Evolutionary conservation across 1,140 invertebrate genomes (phyloP), one percentile per base, ranked within the genome.

Genomic region (Notospermus geniculatus): DNA sequence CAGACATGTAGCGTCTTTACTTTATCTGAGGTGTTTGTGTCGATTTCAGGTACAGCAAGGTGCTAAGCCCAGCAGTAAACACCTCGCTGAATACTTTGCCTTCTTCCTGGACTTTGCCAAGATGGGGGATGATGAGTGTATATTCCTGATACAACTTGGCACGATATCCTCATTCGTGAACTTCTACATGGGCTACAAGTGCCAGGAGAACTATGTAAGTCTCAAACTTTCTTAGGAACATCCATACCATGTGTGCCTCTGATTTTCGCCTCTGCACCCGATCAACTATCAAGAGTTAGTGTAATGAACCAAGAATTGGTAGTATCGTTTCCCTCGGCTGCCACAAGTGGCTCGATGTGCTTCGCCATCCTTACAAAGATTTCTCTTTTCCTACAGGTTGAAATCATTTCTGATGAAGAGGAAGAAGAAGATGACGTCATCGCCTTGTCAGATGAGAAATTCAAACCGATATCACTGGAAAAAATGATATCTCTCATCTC

Each of bases 401-500:
- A 84, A 64, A 80, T 81, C 29, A 60, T 82, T 32, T 90, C 81
- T 4, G 83, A 84, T 68, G 81, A 90, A 65, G 90, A 91, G 67
- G 92, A 95, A 65, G 91, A 92, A 63, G 89, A 91, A 62, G 89
- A 80, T 19, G 79, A 79, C 30, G 72, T 79, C 1, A 84, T 88
- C 54, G 83, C 83, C 2, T 73, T 84, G 52, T 73, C 87, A 0
- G 85, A 87, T 22, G 89, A 90, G 63, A 93, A 93, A 76, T 87
- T 91, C 59, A 87, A 91, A 67, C 91, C 92, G 0, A 89, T 90
- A 1, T 93, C 93, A 0, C 80, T 96, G n/a, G 93, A 95, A 77
- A 96, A 96, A 82, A 96, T 96, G 93, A 93, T 97, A 53, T 90
- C 91, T 7, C 79, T 96, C 4, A 89, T 95, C 29, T 91, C 91